phyloP scores from a whole-genome alignment of 2,888 invertebrate genomes.

The Callinectes sapidus region DNA sequence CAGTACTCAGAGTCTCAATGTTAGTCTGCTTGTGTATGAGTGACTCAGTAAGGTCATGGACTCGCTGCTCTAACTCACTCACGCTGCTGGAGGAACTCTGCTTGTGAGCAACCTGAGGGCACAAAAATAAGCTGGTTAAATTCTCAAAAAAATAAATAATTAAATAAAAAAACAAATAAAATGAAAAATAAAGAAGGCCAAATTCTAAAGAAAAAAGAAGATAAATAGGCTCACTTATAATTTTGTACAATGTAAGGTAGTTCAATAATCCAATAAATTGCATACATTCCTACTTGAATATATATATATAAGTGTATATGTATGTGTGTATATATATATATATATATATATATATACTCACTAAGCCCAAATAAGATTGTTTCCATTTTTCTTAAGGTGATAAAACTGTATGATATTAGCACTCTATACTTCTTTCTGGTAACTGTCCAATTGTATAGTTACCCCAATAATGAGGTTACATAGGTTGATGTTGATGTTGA shows the following conservation, averaged over 20 bases:
- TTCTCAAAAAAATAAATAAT: not conserved
- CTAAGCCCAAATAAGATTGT: not conserved
- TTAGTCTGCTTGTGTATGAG: slow-evolving; percentile 90
- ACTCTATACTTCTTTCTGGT: not conserved
- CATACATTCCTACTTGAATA: too few relatives aligned
- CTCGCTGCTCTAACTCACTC: slow-evolving; percentile 77
- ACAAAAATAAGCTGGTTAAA: not conserved
- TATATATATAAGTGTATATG: too few relatives aligned
- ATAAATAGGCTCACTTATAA: not conserved
- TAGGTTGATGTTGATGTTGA: too few relatives aligned
- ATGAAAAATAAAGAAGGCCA: too few relatives aligned
- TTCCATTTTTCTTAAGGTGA: not conserved
- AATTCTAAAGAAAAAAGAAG: too few relatives aligned
- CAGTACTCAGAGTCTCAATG: slow-evolving; percentile 88
- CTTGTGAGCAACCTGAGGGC: slow-evolving; percentile 66
- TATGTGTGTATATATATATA: too few relatives aligned
- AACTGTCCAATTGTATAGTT: too few relatives aligned
- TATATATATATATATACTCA: too few relatives aligned
- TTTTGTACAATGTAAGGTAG: not conserved
- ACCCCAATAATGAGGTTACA: too few relatives aligned
- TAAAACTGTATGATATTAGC: not conserved
- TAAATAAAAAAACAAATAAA: too few relatives aligned
- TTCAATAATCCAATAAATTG: too few relatives aligned
- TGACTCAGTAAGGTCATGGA: slow-evolving; percentile 84
- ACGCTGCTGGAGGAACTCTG: slow-evolving; percentile 70